A percentile compares a stretch with the other conserved stretches of the same genome.
Evolutionary conservation across 2,888 invertebrate species (phyloP).

Genomic region (Troides aeacus): DNA sequence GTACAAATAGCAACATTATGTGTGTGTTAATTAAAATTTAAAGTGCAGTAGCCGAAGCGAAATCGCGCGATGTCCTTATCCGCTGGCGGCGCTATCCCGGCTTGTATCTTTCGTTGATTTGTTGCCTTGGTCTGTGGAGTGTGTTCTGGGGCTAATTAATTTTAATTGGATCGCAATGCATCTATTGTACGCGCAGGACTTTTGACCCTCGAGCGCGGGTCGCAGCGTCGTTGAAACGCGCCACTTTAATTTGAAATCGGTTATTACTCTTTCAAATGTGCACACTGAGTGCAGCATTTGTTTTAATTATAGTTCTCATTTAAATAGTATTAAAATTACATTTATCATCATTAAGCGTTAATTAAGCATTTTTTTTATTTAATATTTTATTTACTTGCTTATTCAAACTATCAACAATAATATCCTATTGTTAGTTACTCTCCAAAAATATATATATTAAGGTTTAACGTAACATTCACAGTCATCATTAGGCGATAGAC

Average conservation of each 20-base stretch:
- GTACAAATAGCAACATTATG: constrained; percentile 42
- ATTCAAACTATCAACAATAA: too few species aligned
- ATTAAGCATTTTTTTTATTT: too few species aligned
- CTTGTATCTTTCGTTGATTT: constrained; percentile 72
- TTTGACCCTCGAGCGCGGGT: constrained; percentile 58
- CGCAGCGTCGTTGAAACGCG: constrained; percentile 39
- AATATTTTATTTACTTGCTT: too few species aligned
- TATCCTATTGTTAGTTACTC: too few species aligned
- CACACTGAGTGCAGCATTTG: constrained; percentile 2
- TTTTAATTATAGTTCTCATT: constrained; percentile 14
- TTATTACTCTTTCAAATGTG: constrained; percentile 27
- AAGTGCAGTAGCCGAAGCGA: constrained; percentile 41
- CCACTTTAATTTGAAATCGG: constrained; percentile 31
- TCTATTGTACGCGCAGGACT: constrained; percentile 49
- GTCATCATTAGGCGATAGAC: too few species aligned
- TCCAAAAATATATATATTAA: too few species aligned
- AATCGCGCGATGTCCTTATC: constrained; percentile 54
- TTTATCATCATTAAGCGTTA: background rate
- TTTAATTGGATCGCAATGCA: constrained; percentile 68
- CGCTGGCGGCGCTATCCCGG: constrained; percentile 56
- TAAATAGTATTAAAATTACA: background rate
- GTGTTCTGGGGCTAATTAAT: constrained; percentile 75
- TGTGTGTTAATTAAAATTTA: constrained; percentile 40
- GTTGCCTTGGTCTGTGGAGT: constrained; percentile 66
- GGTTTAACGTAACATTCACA: too few species aligned